Base-by-base conservation (phyloP, 1,140 invertebrate species). In the Pteromalus puparum region DNA sequence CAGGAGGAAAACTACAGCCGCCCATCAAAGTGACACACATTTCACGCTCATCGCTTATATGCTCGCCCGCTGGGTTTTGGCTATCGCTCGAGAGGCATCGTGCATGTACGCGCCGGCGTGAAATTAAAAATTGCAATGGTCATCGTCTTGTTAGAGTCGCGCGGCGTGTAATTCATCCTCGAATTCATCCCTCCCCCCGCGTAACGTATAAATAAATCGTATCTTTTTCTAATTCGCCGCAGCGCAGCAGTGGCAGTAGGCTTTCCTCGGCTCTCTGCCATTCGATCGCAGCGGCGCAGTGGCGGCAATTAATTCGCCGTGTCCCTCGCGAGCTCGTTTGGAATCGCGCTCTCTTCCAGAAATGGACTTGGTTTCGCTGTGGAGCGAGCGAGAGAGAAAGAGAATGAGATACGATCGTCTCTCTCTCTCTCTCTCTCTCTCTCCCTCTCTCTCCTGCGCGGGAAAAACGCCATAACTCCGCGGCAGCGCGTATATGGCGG, bases 401-500 rank as follows among this genome's bases (percentile, higher is more conserved):
- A 87, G 86, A 90, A 34, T 18, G 38, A 18, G 90, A 92, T 91
- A 91, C 91, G 89, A 91, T 92, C 90, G 89, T 89, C 38, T 42
- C 38, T 42, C 38, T 42, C 38, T 42, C 38, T 89, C 38, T 42
- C 38, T 42, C 38, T n/a, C n/a, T n/a, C n/a, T 34, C 34, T 34
- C 34, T 34, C 34, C 6, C 34, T 34, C 34, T 34, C 34, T 34
- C 2, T 42, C 10, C 6, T 87, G 85, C 65, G 67, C 79, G 86
- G 90, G 90, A 92, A 92, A 92, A 92, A 91, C 90, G 89, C 91
- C 91, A 92, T 92, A 92, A 92, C 90, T 92, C 81, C 85, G 87
- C 86, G 18, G 48, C 7, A 10, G 24, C 88, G 90, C 90, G 87
- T 91, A 91, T 91, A 92, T 91, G 91, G 91, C 89, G 90, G 89